Base-by-base conservation (phyloP, 2,888 invertebrate genomes). In the Cryptops parisi region DNA sequence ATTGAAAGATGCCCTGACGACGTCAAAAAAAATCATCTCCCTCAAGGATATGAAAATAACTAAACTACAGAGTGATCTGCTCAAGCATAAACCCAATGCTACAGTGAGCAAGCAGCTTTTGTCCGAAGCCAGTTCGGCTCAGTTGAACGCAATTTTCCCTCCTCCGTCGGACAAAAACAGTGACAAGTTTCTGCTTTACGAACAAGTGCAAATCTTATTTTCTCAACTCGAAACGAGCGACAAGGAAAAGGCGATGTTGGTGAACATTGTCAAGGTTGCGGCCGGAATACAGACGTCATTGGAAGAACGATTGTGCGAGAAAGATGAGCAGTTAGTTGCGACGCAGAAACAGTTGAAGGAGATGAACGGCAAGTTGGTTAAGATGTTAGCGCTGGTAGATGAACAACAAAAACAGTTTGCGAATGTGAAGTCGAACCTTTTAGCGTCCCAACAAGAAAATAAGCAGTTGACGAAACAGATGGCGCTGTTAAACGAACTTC, bases 1-100 rank as follows among this genome's bases (percentile, higher is more conserved):
- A 1, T 53, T 61, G 25, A 61, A 62, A 45, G 55, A 59, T 15
- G 58, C 63, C 51, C 57, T 64, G 15, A 63, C 61, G 44, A 86
- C 57, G 78, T 79, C 64, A 80, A 49, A 54, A 38, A 55, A 57
- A n/a, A 54, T 59, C 26, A 53, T 45, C 26, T 38, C 22, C 21
- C 22, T 49, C 12, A 49, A 49, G 19, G 49, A 49, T 49, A 22
- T 39, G 9, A 27, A 39, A 19, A 49, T 49, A 6, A 39, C 38
- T 2, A 38, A 49, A 23, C 23, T 49, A 17, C 25, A 27, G 33
- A 26, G 21, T 1, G 47, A 47, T 27, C 27, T 47, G 3, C 47
- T 27, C 5, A 27, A 26, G 17, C 33, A 33, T 33, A 33, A 33
- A 15, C 33, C 33, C 9, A 33, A 15, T 15, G 33, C 6, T 33